Conservation (phyloP, 1,140 invertebrate genomes). For the Magallana angulata region DNA sequence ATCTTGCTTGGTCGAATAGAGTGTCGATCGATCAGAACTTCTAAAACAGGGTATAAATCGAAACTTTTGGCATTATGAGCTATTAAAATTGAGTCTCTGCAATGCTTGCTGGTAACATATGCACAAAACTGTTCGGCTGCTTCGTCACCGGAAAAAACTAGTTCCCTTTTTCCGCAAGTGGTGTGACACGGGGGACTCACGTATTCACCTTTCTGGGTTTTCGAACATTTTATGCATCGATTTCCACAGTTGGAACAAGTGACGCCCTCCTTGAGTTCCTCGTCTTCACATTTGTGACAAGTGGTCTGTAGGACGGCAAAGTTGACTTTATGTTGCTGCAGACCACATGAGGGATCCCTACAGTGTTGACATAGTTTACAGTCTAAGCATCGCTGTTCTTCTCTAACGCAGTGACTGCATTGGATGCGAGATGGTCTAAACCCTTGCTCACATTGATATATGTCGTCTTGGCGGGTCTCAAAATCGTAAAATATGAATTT, state of each 20-base stretch:
- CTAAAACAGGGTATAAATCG: not conserved
- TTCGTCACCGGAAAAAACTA: slow-evolving; percentile 30
- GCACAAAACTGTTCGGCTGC: slow-evolving; percentile 29
- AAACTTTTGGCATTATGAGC: slow-evolving; percentile 35
- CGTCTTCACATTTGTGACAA: slow-evolving; percentile 40
- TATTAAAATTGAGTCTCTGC: slow-evolving; percentile 1
- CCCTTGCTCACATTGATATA: not conserved
- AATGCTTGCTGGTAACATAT: not conserved
- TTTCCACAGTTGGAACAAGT: slow-evolving; percentile 43
- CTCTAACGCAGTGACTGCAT: not conserved
- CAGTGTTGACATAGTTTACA: slow-evolving; percentile 42
- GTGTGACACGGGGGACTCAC: not conserved
- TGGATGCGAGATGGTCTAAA: not conserved
- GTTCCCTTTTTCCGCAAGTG: slow-evolving; percentile 29
- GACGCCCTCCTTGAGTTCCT: not conserved
- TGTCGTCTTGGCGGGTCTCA: not conserved
- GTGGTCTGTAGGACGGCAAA: slow-evolving; percentile 41
- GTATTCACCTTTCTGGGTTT: not conserved
- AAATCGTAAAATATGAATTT: not conserved
- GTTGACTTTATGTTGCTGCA: slow-evolving; percentile 50
- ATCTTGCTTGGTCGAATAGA: no score
- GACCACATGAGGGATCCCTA: slow-evolving; percentile 19
- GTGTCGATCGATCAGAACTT: no score
- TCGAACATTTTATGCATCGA: slow-evolving; percentile 39
- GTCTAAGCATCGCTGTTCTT: slow-evolving; percentile 1